phyloP scores from a whole-genome alignment of 2,797 vertebrate species.

The Myripristis jacobus region DNA sequence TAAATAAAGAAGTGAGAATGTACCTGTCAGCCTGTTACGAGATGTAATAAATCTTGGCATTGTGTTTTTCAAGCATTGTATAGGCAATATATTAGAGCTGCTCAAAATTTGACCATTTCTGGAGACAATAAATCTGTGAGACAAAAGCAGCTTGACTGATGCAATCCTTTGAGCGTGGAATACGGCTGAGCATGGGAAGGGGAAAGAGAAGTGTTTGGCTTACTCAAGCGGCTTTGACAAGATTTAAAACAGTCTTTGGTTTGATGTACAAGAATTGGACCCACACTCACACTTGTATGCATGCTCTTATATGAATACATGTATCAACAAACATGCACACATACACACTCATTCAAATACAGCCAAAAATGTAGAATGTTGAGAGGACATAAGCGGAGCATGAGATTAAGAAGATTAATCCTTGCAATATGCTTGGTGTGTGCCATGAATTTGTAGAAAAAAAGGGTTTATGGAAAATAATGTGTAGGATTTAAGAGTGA shows the following conservation, averaged over 20 bases:
- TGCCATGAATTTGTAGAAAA: constrained; percentile 59
- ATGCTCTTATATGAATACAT: constrained; percentile 6
- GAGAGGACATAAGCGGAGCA: constrained; percentile 63
- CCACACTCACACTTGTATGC: neutral
- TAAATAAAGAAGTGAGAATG: neutral
- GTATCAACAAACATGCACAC: neutral
- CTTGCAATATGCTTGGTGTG: constrained; percentile 65
- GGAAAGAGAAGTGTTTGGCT: constrained; percentile 27
- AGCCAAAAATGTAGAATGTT: constrained; percentile 45
- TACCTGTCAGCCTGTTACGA: neutral
- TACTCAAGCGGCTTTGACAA: constrained; percentile 29
- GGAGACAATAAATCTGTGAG: constrained; percentile 21
- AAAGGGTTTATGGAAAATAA: constrained; percentile 47
- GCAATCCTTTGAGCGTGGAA: constrained; percentile 11
- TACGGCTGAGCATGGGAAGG: constrained; percentile 10
- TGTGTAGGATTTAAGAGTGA: constrained; percentile 29
- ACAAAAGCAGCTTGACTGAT: constrained; percentile 14
- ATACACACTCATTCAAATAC: constrained; percentile 11
- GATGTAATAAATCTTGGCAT: constrained; percentile 4
- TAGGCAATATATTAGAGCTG: constrained; percentile 2
- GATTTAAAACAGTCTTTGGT: constrained; percentile 28
- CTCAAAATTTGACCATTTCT: constrained; percentile 20
- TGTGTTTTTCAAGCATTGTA: constrained; percentile 11
- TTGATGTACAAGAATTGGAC: constrained; percentile 42
- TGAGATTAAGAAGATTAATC: constrained; percentile 75